A percentile compares a stretch with the other conserved stretches of the same genome.
These are phyloP conservation scores for Paraplagusia blochii DNA, from an alignment of 2,113 vertebrate species.

Conservation along the genomic window DNA sequence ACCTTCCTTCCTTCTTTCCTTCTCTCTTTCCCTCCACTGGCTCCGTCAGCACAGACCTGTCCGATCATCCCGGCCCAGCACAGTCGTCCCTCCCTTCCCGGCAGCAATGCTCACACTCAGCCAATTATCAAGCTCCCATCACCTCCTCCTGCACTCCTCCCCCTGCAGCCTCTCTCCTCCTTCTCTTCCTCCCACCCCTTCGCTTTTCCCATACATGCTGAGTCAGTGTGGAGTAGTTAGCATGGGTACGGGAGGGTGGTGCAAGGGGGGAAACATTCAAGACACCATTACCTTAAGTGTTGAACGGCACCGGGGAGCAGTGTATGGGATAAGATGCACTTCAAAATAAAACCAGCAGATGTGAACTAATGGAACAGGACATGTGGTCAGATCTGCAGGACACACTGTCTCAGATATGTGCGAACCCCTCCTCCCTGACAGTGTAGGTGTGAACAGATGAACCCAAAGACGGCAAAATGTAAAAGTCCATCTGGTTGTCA, in stretches of 20 bases:
- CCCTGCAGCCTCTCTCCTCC: not conserved
- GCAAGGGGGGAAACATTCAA: constrained; percentile 15
- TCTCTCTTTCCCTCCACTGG: constrained; percentile 20
- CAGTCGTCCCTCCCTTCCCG: constrained; percentile 5
- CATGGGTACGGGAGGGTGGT: constrained; percentile 23
- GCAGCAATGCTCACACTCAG: constrained; percentile 19
- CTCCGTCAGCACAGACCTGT: constrained; percentile 44
- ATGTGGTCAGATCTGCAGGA: constrained; percentile 22
- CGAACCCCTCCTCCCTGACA: constrained; percentile 29
- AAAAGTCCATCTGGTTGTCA: not conserved
- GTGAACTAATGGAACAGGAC: constrained; percentile 21
- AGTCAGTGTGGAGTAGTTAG: constrained; percentile 58
- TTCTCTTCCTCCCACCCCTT: constrained; percentile 8
- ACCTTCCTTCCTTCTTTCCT: constrained; percentile 15
- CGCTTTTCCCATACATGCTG: constrained; percentile 60
- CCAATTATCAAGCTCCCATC: constrained; percentile 41
- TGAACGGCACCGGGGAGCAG: constrained; percentile 29
- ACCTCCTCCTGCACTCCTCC: constrained; percentile 23
- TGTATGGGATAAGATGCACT: not conserved
- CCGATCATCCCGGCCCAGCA: constrained; percentile 17
- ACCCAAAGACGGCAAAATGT: not conserved
- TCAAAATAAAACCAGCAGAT: constrained; percentile 18
- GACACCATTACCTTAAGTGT: not conserved
- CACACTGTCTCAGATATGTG: constrained; percentile 9
- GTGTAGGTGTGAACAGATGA: not conserved